These are phyloP conservation scores for Steatocranus sp. DNA, from an alignment of 2,797 vertebrate species.

Conservation along the genomic window DNA sequence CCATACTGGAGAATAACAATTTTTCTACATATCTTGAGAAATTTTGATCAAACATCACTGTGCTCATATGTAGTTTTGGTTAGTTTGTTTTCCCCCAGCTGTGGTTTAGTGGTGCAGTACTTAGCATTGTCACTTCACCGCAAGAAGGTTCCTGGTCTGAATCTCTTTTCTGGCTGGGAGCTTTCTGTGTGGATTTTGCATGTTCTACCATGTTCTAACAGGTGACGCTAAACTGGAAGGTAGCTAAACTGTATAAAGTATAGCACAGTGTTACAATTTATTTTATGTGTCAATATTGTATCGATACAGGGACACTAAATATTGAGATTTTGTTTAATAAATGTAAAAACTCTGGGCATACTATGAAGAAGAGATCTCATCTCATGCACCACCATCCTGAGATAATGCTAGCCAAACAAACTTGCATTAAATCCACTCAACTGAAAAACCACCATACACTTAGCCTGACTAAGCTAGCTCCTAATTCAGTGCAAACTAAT, in stretches of 20 bases:
- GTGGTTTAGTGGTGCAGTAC: rapidly evolving
- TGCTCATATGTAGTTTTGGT: neutral
- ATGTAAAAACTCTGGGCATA: neutral
- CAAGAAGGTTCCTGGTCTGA: neutral
- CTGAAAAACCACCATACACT: neutral
- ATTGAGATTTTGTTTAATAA: neutral
- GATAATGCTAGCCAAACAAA: neutral
- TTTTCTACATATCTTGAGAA: neutral
- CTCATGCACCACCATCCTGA: neutral
- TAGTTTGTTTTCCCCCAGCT: neutral
- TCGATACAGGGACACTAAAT: neutral
- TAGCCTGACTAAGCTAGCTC: neutral
- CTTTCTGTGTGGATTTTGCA: neutral
- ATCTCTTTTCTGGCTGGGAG: neutral
- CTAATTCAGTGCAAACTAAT: neutral
- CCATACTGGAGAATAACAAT: neutral
- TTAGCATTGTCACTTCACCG: neutral
- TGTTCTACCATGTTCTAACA: neutral
- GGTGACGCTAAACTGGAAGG: neutral
- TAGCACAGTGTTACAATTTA: neutral
- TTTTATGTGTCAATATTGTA: neutral
- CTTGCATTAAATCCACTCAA: neutral
- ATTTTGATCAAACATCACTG: neutral
- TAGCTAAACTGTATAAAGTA: neutral
- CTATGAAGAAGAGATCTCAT: neutral